Base-by-base conservation (phyloP, 2,113 vertebrate species). In the Corythornis madagascariensis region DNA sequence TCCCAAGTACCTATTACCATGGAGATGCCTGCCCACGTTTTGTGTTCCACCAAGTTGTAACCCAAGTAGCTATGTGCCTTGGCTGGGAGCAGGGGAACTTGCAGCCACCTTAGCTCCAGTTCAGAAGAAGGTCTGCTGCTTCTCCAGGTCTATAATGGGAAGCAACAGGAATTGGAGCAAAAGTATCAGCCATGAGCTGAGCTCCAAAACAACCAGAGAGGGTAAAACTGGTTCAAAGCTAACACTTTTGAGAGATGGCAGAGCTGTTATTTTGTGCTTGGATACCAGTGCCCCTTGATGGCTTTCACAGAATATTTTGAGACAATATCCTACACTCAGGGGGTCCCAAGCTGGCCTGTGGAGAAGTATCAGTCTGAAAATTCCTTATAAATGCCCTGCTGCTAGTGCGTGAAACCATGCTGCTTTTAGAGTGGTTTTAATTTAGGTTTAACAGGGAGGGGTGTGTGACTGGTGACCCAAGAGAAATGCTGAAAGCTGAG, bases 351-450 rank as follows among this genome's bases (percentile, higher is more conserved):
- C 19, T n/a, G 64, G 83, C 63, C 66, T 0, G 0, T 65, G 84
- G 81, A 61, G 75, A 84, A 82, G 35, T 13, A 53, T 35, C 35
- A 53, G 40, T 28, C 60, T 92, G 76, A 63, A 91, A 91, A 83
- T 35, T n/a, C 64, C 72, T 64, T 64, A 74, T 47, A 96, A 89
- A 83, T 52, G 52, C 43, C 88, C 85, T 13, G 69, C 83, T 95
- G 90, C 79, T 90, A 52, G 67, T 77, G 60, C 92, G 83, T 64
- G 60, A 91, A 94, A 80, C 65, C 79, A 86, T 45, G 59, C 52
- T 80, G 75, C 50, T 92, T 86, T 73, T 47, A 42, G 76, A 85
- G 61, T 89, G 86, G 75, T 71, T 94, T 96, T 88, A 88, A 95
- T 95, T 94, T 66, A 47, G 79, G 50, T 64, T 69, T 77, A 91